Percentiles rank a stretch among this genome's conserved stretches.
Conservation (phyloP, 2,888 invertebrate genomes). For the Drosophila rubida region DNA sequence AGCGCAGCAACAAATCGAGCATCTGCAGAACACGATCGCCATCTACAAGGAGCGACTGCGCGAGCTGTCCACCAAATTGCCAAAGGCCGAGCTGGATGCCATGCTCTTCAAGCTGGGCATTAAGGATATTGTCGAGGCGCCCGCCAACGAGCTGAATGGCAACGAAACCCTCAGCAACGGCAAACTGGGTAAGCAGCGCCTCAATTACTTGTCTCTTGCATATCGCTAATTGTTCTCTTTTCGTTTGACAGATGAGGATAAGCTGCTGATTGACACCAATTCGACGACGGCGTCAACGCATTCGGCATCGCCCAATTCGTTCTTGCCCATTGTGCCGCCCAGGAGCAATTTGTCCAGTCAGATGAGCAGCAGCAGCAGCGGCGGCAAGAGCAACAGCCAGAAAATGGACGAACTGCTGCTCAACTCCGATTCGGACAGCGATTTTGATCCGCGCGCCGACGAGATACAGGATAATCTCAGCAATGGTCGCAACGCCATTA, state of each 20-base stretch:
- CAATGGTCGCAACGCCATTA: constrained; percentile 76
- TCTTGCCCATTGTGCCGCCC: constrained; percentile 85
- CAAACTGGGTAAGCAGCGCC: constrained; percentile 64
- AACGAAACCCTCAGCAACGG: constrained; percentile 66
- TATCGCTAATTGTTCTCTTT: not conserved
- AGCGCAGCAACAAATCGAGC: constrained; percentile 94
- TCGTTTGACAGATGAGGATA: constrained; percentile 75
- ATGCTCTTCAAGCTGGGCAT: constrained; percentile 86
- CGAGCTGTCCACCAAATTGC: constrained; percentile 86
- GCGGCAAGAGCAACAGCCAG: constrained; percentile 88
- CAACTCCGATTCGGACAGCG: constrained; percentile 92
- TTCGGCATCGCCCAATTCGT: constrained; percentile 78
- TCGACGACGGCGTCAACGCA: constrained; percentile 75
- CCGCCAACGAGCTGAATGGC: constrained; percentile 45
- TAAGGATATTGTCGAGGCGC: constrained; percentile 86
- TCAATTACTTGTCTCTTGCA: not conserved
- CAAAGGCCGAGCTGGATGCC: constrained; percentile 84
- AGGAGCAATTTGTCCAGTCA: constrained; percentile 83
- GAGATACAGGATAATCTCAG: constrained; percentile 86
- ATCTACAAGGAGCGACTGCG: constrained; percentile 92
- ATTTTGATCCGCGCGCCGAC: constrained; percentile 95
- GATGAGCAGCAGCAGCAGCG: constrained; percentile 87
- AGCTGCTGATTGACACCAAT: constrained; percentile 84
- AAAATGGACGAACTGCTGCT: constrained; percentile 91
- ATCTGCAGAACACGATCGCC: constrained; percentile 93